Base-by-base conservation (phyloP, 2,888 invertebrate species). In the Drosophila emarginata region DNA sequence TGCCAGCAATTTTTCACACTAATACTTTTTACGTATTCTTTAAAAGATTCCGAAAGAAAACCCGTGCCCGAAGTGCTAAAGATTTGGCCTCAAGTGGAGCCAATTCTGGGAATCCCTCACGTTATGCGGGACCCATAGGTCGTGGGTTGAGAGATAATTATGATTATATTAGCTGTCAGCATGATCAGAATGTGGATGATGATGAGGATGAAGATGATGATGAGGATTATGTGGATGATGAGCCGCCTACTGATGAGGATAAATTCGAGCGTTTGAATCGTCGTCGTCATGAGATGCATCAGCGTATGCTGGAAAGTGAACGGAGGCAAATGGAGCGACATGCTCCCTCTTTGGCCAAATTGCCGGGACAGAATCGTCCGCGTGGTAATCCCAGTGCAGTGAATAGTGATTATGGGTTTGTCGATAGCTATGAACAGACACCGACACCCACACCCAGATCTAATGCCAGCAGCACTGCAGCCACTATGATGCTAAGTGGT, bases 21-120 rank as follows among this genome's bases (percentile, higher is more conserved):
- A 32, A 32, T 32, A 1, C 9, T 9, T 9, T 32, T 4, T 32
- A 1, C 4, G 11, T 12, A n/a, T 7, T 5, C 1, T n/a, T 9
- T 39, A 2, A 0, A 18, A 92, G 92, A 79, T 91, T 91, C 73
- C 90, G 92, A 32, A 91, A 91, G 72, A 93, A 94, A 76, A 89
- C 93, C 2, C 91, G 94, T 32, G 92, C 93, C n/a, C 91, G 91
- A 52, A 89, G 90, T 53, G 52, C 86, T 65, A 83, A 83, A 26
- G 82, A 83, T 54, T 45, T 82, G 54, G 78, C 81, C 32, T 56
- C 72, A 0, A 72, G 65, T 18, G 79, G 76, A 11, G 65, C 40
- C 1, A 54, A 69, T 6, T 61, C 77, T 15, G 70, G 78, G 26
- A 56, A 40, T 7, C 39, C 58, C n/a, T 18, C 69, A 2, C 56